These are phyloP conservation scores for Euura lappo DNA, from an alignment of 1,140 invertebrate species.

Conservation along the genomic window DNA sequence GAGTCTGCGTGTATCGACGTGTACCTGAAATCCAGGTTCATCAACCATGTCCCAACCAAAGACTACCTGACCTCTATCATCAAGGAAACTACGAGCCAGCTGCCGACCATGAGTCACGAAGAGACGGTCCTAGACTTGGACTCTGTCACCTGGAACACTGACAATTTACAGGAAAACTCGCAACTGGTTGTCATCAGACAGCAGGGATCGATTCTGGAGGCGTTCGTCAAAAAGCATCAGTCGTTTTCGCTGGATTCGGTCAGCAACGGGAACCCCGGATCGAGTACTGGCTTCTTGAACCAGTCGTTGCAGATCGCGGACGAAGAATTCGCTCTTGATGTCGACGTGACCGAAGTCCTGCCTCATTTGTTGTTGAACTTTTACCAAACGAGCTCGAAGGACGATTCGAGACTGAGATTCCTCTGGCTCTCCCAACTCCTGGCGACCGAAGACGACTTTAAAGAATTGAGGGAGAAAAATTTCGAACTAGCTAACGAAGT, in stretches of 20 bases:
- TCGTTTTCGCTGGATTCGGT: background rate
- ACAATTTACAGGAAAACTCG: conserved; percentile 44
- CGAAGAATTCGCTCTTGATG: conserved; percentile 13
- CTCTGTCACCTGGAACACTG: conserved; percentile 38
- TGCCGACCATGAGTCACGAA: background rate
- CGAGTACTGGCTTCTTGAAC: conserved; percentile 34
- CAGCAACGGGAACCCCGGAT: conserved; percentile 3
- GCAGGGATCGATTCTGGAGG: conserved; percentile 43
- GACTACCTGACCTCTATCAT: conserved; percentile 37
- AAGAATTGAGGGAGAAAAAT: conserved; percentile 21
- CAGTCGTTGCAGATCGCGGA: conserved; percentile 22
- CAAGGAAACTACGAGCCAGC: conserved; percentile 32
- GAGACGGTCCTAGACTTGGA: conserved; percentile 26
- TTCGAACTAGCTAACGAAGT: conserved; percentile 24
- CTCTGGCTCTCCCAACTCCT: conserved; percentile 35
- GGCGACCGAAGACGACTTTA: conserved; percentile 2
- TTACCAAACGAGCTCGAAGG: conserved; percentile 43
- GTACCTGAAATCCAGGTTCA: conserved; percentile 69
- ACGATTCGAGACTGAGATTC: conserved; percentile 34
- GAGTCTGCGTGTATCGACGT: conserved; percentile 69
- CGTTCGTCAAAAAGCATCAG: conserved; percentile 16
- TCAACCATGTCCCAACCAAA: conserved; percentile 42
- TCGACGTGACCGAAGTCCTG: conserved; percentile 31
- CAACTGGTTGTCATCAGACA: conserved; percentile 45
- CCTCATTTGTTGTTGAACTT: conserved; percentile 47